Percentiles rank a stretch among this genome's conserved stretches.
Conservation (phyloP, 2,888 invertebrate species). For the Aporophyla nigra region DNA sequence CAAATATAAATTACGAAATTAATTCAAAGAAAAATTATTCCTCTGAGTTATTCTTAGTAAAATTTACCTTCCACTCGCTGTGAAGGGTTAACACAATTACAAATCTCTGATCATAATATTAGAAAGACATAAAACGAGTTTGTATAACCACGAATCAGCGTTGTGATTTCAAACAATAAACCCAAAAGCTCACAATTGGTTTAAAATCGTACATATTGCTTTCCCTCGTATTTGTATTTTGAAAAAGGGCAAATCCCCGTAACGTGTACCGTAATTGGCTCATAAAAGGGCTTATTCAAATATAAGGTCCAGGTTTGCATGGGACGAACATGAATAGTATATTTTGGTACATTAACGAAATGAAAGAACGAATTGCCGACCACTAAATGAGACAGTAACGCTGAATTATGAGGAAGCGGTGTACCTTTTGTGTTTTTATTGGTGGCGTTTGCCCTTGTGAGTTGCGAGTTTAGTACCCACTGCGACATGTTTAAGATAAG, state of each 20-base stretch:
- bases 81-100: conserved; percentile 36
- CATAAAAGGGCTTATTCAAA: conserved; percentile 59
- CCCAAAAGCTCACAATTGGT: conserved; percentile 31
- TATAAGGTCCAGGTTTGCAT: conserved; percentile 46
- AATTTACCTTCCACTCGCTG: conserved; percentile 19
- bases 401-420: conserved; percentile 43
- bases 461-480: background rate
- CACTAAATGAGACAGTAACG: conserved; percentile 50
- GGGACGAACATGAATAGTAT: conserved; percentile 50
- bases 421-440: conserved; percentile 36
- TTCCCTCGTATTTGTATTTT: conserved; percentile 49
- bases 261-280: conserved; percentile 52
- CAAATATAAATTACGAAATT: conserved; percentile 42
- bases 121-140: conserved; percentile 23
- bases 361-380: conserved; percentile 46
- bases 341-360: conserved; percentile 56
- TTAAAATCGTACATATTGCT: conserved; percentile 43
- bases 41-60: conserved; percentile 20
- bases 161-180: conserved; percentile 53
- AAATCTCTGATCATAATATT: conserved; percentile 25
- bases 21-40: conserved; percentile 34
- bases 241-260: conserved; percentile 49
- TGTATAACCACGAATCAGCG: conserved; percentile 17
- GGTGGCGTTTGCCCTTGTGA: conserved; percentile 2
- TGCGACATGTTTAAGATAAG: background rate